Conservation (phyloP, 2,113 vertebrate species). For the Nyctibius bracteatus region DNA sequence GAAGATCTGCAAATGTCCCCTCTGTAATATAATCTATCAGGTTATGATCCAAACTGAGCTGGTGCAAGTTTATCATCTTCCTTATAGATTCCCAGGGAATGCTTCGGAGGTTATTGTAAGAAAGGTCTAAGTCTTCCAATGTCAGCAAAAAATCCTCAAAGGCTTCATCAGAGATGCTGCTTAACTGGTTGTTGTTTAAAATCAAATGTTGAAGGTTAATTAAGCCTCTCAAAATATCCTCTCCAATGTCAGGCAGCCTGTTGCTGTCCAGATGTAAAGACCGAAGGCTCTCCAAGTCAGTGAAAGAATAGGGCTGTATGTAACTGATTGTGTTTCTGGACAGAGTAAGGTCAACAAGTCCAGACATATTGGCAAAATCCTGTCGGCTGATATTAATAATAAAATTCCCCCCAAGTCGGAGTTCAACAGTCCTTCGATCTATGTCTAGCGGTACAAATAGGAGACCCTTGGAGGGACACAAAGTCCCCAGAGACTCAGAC, state of each 20-base stretch:
- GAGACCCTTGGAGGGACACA: slow-evolving; percentile 95
- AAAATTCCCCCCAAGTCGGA: slow-evolving; percentile 94
- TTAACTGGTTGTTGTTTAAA: slow-evolving; percentile 95
- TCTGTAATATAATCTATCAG: slow-evolving; percentile 89
- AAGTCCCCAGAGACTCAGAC: slow-evolving; percentile 95
- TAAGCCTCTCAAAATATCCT: slow-evolving; percentile 89
- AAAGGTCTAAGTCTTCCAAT: slow-evolving; percentile 93
- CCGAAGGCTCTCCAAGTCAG: slow-evolving; percentile 92
- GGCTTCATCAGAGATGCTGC: slow-evolving; percentile 79
- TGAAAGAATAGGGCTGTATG: slow-evolving; percentile 94
- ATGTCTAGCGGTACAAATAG: slow-evolving; percentile 94
- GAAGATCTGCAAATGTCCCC: slow-evolving; percentile 91
- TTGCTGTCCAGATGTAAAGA: slow-evolving; percentile 95
- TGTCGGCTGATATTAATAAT: slow-evolving; percentile 91
- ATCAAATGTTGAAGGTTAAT: slow-evolving; percentile 96
- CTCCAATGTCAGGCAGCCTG: slow-evolving; percentile 87
- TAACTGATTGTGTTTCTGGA: slow-evolving; percentile 94
- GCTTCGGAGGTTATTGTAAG: slow-evolving; percentile 91
- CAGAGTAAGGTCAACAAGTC: slow-evolving; percentile 94
- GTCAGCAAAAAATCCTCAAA: slow-evolving; percentile 92
- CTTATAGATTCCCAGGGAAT: slow-evolving; percentile 93
- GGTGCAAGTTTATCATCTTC: slow-evolving; percentile 95
- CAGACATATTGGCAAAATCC: slow-evolving; percentile 97
- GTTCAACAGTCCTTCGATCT: slow-evolving; percentile 93
- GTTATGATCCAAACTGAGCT: slow-evolving; percentile 96